phyloP scores from a whole-genome alignment of 2,797 vertebrate species.

The Esox lucius region DNA sequence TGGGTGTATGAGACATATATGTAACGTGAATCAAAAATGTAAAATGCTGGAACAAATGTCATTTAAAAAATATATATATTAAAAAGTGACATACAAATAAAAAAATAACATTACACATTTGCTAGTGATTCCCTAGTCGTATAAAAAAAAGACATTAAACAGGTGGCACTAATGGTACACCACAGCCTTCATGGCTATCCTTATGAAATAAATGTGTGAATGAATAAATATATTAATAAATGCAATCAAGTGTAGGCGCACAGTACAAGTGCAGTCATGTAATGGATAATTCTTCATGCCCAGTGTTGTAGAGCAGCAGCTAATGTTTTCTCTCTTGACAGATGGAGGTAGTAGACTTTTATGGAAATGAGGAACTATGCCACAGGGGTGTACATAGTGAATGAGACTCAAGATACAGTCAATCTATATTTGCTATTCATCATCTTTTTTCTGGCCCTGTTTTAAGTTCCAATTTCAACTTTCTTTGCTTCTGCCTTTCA shows the following conservation, averaged over 20 bases:
- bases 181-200: conserved; percentile 18
- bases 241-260: not conserved
- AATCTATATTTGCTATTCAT: conserved; percentile 75
- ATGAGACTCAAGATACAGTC: conserved; percentile 73
- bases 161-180: too few relatives aligned
- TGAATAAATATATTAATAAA: conserved; percentile 44
- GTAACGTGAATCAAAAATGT: too few relatives aligned
- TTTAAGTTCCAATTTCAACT: conserved; percentile 75
- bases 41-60: too few relatives aligned
- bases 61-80: too few relatives aligned
- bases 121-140: too few relatives aligned
- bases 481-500: conserved; percentile 66
- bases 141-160: too few relatives aligned
- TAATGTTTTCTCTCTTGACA: conserved; percentile 63
- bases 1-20: too few relatives aligned
- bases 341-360: conserved; percentile 74
- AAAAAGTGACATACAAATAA: too few relatives aligned
- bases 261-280: conserved; percentile 11
- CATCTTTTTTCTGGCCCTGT: conserved; percentile 54
- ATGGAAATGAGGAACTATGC: conserved; percentile 75
- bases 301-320: conserved; percentile 61
- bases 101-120: too few relatives aligned
- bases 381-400: conserved; percentile 70
- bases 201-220: conserved; percentile 40
- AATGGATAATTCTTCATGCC: conserved; percentile 64